phyloP scores from a whole-genome alignment of 2,113 vertebrate species.

The Limanda limanda region DNA sequence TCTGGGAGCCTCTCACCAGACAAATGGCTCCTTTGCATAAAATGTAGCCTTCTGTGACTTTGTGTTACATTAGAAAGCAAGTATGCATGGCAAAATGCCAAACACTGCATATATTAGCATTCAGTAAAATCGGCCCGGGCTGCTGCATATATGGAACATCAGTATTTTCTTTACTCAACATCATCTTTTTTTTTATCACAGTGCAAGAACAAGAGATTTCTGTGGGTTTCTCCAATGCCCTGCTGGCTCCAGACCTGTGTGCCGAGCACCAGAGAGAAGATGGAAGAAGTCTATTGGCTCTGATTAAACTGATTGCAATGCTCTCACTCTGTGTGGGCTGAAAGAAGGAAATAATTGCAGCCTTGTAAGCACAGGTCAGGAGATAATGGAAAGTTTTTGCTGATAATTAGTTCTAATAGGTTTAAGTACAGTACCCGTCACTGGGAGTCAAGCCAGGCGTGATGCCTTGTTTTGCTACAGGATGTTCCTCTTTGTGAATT shows the following conservation, averaged over 20 bases:
- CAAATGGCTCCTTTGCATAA: constrained; percentile 65
- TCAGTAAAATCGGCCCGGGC: constrained; percentile 77
- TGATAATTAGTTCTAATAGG: constrained; percentile 70
- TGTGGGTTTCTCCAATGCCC: constrained; percentile 17
- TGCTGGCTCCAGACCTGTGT: constrained; percentile 31
- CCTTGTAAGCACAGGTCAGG: constrained; percentile 64
- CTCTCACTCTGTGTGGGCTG: constrained; percentile 32
- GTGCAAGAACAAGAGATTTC: constrained; percentile 86
- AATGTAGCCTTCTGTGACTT: constrained; percentile 63
- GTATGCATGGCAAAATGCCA: constrained; percentile 83
- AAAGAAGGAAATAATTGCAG: constrained; percentile 62
- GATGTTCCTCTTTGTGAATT: not conserved
- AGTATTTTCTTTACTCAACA: constrained; percentile 86
- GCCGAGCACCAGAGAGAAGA: constrained; percentile 33
- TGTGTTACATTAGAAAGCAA: constrained; percentile 66
- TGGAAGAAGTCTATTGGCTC: constrained; percentile 54
- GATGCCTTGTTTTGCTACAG: constrained; percentile 18
- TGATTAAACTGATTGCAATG: constrained; percentile 70
- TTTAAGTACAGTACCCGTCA: constrained; percentile 47
- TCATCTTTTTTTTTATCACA: constrained; percentile 89
- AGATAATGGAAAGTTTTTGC: constrained; percentile 66
- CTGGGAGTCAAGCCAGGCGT: constrained; percentile 20
- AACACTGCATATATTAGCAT: constrained; percentile 84
- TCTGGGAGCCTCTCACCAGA: constrained; percentile 53
- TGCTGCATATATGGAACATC: constrained; percentile 81